phyloP scores from a whole-genome alignment of 2,113 vertebrate genomes.

The Protobothrops mucrosquamatus region DNA sequence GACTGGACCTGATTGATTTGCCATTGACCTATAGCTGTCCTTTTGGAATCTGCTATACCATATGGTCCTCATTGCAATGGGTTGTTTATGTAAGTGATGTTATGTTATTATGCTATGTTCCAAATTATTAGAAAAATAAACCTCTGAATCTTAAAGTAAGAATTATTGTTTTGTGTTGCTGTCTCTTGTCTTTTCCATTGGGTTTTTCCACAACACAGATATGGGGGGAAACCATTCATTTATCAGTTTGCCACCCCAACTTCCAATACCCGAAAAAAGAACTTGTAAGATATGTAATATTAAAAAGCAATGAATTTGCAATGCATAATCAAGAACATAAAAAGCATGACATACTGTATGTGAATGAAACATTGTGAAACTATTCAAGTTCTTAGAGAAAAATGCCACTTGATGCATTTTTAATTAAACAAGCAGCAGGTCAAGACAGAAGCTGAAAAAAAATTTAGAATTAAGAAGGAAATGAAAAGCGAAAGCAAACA shows the following conservation, averaged over 20 bases:
- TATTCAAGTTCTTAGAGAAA: not conserved
- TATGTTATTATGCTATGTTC: no score
- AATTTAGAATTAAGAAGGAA: not conserved
- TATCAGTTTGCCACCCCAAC: not conserved
- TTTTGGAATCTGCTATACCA: no score
- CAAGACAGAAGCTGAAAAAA: not conserved
- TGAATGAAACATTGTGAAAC: not conserved
- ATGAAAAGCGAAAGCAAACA: not conserved
- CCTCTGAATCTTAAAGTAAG: no score
- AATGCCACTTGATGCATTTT: not conserved
- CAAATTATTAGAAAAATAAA: no score
- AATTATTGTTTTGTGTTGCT: no score
- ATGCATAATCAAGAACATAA: not conserved
- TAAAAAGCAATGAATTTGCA: slow-evolving; percentile 10
- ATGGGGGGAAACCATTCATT: not conserved
- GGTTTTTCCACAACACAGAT: not conserved
- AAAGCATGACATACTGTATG: not conserved
- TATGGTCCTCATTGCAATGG: no score
- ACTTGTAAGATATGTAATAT: not conserved
- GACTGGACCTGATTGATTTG: no score
- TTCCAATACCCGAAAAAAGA: slow-evolving; percentile 2
- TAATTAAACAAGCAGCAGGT: not conserved
- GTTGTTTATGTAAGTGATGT: no score
- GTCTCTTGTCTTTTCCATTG: no score
- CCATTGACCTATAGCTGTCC: no score